Base-by-base conservation (phyloP, 2,888 invertebrate species). In the Tenthredo distinguenda region DNA sequence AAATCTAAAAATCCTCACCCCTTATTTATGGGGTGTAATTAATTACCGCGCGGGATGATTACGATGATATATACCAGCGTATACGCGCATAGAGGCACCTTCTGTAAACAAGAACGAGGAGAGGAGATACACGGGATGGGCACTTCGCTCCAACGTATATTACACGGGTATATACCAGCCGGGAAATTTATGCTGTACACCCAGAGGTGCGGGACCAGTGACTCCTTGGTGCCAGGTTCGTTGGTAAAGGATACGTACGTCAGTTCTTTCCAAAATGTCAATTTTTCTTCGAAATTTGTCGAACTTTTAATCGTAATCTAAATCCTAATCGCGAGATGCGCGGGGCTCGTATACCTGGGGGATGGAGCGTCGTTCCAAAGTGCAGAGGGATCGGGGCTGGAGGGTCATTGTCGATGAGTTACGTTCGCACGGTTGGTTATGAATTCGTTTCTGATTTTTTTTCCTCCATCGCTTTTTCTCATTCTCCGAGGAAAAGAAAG, bases 381-480 rank as follows among this genome's bases (percentile, higher is more conserved):
- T 74, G 43, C 26, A 74, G 4, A n/a, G 3, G 68, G 1, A 68
- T n/a, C 40, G n/a, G 15, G 72, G 31, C 21, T 74, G 72, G 68
- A 68, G 58, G 81, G 79, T 31, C 71, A 79, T 91, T 91, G 91
- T 91, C 88, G 88, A 86, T 87, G 88, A 87, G 87, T 91, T 91
- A 90, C 88, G 86, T 88, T 87, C 91, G 88, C 89, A 62, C 87
- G 88, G 86, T 86, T 90, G 90, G 86, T 55, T 84, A 84, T 89
- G 90, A 91, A 91, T 91, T 90, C 89, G 87, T 87, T 77, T 50
- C 34, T 15, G n/a, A 55, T 55, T 55, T 90, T 91, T 91, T 91
- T 40, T 37, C 6, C 3, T 76, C 6, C 15, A 1, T 76, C 15
- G 47, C 76, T 31, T 50, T 7, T 26, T 76, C 50, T 76, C 15